Evolutionary conservation across 2,797 vertebrate species (phyloP).

Genomic region (Eulemur albifrons): DNA sequence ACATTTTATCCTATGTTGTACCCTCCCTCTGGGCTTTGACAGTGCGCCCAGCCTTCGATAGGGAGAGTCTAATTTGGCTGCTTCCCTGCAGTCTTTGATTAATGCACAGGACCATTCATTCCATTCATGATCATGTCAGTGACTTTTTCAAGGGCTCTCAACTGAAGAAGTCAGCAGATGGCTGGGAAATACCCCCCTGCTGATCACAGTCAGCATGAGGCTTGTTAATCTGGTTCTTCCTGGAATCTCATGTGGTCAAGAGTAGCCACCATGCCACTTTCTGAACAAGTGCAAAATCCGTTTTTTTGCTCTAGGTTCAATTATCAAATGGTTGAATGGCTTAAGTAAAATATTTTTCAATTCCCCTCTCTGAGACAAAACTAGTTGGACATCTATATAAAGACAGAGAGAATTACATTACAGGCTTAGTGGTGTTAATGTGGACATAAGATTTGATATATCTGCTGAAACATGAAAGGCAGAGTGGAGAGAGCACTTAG

Average conservation of each 20-base stretch:
- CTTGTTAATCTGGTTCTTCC: slow-evolving; percentile 7
- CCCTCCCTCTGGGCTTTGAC: neutral
- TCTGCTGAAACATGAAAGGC: neutral
- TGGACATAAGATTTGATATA: neutral
- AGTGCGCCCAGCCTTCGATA: neutral
- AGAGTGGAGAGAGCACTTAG: neutral
- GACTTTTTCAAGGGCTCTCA: slow-evolving; percentile 64
- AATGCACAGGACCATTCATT: slow-evolving; percentile 35
- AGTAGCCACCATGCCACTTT: slow-evolving; percentile 14
- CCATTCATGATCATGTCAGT: slow-evolving; percentile 18
- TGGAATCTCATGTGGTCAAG: slow-evolving; percentile 39
- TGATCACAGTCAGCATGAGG: slow-evolving; percentile 42
- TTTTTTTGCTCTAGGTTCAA: slow-evolving; percentile 36
- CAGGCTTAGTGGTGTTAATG: neutral
- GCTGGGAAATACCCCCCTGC: slow-evolving; percentile 43
- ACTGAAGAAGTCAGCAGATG: slow-evolving; percentile 71
- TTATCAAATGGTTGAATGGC: slow-evolving; percentile 2
- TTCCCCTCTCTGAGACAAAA: slow-evolving; percentile 4
- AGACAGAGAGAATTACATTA: neutral
- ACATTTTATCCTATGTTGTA: neutral
- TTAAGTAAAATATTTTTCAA: slow-evolving; percentile 45
- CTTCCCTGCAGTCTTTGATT: slow-evolving; percentile 46
- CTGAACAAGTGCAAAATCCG: slow-evolving; percentile 20
- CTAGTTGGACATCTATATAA: neutral
- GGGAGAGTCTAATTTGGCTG: neutral